phyloP scores from a whole-genome alignment of 1,140 invertebrate species.

The Drusus annulatus region DNA sequence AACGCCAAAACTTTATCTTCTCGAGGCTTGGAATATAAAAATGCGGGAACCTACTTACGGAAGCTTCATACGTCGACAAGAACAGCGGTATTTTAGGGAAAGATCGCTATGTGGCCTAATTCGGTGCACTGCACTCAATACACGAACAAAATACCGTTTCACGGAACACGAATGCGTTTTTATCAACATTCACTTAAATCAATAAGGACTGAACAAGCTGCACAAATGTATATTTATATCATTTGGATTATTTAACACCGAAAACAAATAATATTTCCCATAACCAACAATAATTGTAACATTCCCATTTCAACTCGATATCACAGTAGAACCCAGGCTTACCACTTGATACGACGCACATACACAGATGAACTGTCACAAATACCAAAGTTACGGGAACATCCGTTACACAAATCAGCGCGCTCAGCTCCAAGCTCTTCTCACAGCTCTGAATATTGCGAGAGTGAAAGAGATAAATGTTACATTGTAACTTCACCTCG shows the following conservation, averaged over 20 bases:
- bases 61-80: slow-evolving; percentile 71
- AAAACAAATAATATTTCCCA: slow-evolving; percentile 53
- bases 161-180: slow-evolving; percentile 30
- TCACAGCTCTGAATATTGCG: not conserved
- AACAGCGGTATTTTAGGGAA: slow-evolving; percentile 73
- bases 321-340: slow-evolving; percentile 45
- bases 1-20: not conserved
- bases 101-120: slow-evolving; percentile 74
- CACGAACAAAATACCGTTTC: slow-evolving; percentile 62
- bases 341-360: slow-evolving; percentile 44
- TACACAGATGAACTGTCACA: slow-evolving; percentile 48
- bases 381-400: slow-evolving; percentile 52
- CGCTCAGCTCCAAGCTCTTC: slow-evolving; percentile 9
- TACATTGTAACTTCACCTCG: not conserved
- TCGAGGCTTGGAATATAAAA: slow-evolving; percentile 17
- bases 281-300: slow-evolving; percentile 48
- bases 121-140: slow-evolving; percentile 71
- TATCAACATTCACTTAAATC: slow-evolving; percentile 38
- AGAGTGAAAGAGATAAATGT: slow-evolving; percentile 40
- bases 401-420: slow-evolving; percentile 41
- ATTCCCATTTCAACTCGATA: slow-evolving; percentile 52
- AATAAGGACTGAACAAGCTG: slow-evolving; percentile 15
- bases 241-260: slow-evolving; percentile 48
- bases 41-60: slow-evolving; percentile 60
- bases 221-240: slow-evolving; percentile 30